Conservation (phyloP, 2,113 vertebrate species). For the Malurus melanocephalus region DNA sequence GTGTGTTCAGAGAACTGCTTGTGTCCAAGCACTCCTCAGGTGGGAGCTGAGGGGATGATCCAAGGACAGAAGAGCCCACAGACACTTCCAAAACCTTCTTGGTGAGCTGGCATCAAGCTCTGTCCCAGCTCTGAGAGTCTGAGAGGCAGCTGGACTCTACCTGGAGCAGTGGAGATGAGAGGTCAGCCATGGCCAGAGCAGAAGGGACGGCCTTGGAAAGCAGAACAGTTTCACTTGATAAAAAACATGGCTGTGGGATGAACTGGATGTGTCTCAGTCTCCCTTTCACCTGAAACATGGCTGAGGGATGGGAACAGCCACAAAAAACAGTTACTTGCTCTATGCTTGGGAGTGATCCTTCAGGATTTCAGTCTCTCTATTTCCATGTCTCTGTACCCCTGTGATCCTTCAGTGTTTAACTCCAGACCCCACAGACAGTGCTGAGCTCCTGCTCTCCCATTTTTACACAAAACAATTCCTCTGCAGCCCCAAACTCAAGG, state of each 20-base stretch:
- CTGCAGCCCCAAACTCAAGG: no score
- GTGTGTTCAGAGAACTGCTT: neutral
- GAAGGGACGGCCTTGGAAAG: neutral
- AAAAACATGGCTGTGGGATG: neutral
- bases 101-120: neutral
- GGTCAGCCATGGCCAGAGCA: neutral
- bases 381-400: no score
- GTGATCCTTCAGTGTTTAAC: no score
- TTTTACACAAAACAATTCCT: no score
- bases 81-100: neutral
- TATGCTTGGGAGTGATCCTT: neutral
- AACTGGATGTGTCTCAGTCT: neutral
- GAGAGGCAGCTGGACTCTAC: neutral
- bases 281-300: rapidly evolving
- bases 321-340: neutral
- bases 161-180: neutral
- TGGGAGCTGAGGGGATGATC: neutral
- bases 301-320: neutral
- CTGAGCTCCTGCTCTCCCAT: no score
- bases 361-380: no score
- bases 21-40: neutral
- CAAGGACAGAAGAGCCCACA: neutral
- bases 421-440: no score
- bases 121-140: neutral
- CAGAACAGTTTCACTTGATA: neutral